Base-by-base conservation (phyloP, 2,113 vertebrate species). In the Ia io region DNA sequence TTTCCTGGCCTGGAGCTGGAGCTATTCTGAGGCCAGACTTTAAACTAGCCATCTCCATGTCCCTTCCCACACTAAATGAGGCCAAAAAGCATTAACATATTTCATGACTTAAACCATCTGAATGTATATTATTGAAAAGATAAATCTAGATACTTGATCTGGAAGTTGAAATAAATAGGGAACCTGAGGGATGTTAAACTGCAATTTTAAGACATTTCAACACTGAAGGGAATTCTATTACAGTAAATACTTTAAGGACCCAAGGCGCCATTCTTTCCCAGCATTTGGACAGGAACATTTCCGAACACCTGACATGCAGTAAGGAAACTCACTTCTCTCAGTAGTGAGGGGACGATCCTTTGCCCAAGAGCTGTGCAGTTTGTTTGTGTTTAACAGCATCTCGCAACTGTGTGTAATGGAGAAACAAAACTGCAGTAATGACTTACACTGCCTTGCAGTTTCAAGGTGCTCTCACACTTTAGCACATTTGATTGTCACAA, bases 21-120 rank as follows among this genome's bases (percentile, higher is more conserved):
- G 67, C 84, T 85, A 70, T 82, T 93, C 84, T 74, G 56, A 82
- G 90, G 79, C 69, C 82, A 86, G 91, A 91, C 78, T 86, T 79
- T 83, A 30, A 32, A 82, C 85, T 44, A 79, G 53, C 44, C 67
- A 85, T 74, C n/a, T 89, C 77, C 20, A 56, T 23, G 30, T 90
- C 83, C 47, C 78, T 88, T 92, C 73, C 76, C 35, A 30, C 23
- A 63, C 73, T 61, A 88, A 86, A 80, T 51, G 53, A 28, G 47
- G 47, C 79, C 61, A 32, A 10, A 71, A 90, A 77, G 25, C 49
- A 82, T 71, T 22, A 69, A 67, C 53, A 12, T 77, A 44, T 49
- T 49, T 82, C 30, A 28, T 40, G 67, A 51, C 69, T 86, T 56
- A 63, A 90, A 79, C 82, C 17, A 67, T 63, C 59, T 35, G 28